Conservation (phyloP, 2,113 vertebrate genomes). For the Ageneiosus marmoratus region DNA sequence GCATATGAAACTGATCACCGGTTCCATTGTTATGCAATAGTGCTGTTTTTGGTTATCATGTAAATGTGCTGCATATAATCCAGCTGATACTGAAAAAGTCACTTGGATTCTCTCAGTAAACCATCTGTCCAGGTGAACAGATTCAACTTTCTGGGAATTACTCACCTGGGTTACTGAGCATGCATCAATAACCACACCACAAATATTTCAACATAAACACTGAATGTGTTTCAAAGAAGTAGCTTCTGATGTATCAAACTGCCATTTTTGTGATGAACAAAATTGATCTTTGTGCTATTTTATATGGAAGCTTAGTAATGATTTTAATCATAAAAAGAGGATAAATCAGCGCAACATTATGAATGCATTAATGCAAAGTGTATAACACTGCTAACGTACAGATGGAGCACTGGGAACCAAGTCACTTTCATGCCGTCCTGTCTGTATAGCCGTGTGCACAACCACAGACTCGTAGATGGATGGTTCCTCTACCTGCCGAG, state of each 20-base stretch:
- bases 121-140: no score
- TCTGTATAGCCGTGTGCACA: slow-evolving; percentile 94
- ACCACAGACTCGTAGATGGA: slow-evolving; percentile 93
- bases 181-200: not conserved
- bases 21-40: no score
- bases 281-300: not conserved
- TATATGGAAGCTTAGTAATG: not conserved
- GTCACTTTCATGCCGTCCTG: slow-evolving; percentile 82
- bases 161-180: no score
- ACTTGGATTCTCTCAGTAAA: no score
- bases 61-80: no score
- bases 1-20: no score
- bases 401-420: slow-evolving; percentile 86
- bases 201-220: not conserved
- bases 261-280: not conserved
- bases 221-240: not conserved
- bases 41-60: no score
- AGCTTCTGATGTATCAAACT: not conserved
- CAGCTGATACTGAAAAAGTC: no score
- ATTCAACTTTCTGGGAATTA: no score
- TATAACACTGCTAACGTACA: slow-evolving; percentile 69
- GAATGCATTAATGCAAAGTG: not conserved
- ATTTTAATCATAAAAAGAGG: not conserved
- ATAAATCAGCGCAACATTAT: not conserved
- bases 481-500: slow-evolving; percentile 87